phyloP scores from a whole-genome alignment of 2,113 vertebrate genomes.

The Baryphthengus martii region DNA sequence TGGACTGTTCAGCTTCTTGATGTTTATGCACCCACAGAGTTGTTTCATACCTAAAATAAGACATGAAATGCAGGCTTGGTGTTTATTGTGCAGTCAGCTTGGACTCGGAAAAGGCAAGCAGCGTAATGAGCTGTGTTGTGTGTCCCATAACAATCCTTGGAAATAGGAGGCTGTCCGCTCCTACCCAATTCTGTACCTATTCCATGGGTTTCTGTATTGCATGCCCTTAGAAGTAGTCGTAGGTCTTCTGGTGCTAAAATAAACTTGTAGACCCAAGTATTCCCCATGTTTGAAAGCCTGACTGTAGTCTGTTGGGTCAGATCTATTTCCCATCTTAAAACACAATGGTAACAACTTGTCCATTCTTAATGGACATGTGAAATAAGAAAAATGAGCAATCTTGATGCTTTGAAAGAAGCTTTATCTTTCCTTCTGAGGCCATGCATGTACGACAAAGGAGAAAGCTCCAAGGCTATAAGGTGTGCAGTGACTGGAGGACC shows the following conservation, averaged over 20 bases:
- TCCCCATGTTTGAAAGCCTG: not conserved
- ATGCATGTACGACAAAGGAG: not conserved
- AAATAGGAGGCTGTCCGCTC: not conserved
- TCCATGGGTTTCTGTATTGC: not conserved
- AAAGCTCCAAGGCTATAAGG: not conserved
- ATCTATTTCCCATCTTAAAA: not conserved
- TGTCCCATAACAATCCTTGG: not conserved
- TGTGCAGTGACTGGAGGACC: not conserved
- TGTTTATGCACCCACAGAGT: not conserved
- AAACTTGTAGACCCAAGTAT: not conserved
- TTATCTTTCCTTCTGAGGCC: not conserved
- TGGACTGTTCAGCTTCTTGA: conserved; percentile 9
- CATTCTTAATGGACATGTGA: not conserved
- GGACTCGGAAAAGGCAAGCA: not conserved
- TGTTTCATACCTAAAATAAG: not conserved
- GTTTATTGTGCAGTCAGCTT: not conserved
- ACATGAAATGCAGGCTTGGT: not conserved
- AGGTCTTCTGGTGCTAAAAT: not conserved
- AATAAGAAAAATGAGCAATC: not conserved
- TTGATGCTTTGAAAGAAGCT: not conserved
- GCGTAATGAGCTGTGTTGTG: not conserved
- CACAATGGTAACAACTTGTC: not conserved
- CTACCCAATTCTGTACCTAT: not conserved
- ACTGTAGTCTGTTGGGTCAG: not conserved
- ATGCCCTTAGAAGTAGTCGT: not conserved